phyloP scores from a whole-genome alignment of 30 jellyfish, hydroid and myxozoan genomes.

The Cassiopea xamachana region DNA sequence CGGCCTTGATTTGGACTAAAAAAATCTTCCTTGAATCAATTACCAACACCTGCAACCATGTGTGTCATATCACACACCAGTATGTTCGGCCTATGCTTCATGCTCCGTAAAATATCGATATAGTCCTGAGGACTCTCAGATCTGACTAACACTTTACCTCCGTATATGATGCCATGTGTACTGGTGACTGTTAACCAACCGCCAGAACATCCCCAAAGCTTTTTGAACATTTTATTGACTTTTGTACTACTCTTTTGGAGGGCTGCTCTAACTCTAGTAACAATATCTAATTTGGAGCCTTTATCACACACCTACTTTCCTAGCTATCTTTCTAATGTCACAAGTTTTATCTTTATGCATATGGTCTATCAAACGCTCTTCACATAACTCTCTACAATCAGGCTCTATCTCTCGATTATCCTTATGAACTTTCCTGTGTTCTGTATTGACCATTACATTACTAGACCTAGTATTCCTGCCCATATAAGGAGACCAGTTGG shows the following conservation, averaged over 20 bases:
- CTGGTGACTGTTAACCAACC: constrained; percentile 71
- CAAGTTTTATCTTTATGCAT: background rate
- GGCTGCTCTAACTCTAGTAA: constrained; percentile 23
- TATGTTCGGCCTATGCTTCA: constrained; percentile 49
- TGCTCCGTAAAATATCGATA: constrained; percentile 33
- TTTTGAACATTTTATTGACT: constrained; percentile 43
- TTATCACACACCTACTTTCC: constrained; percentile 21
- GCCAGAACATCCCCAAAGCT: constrained; percentile 60
- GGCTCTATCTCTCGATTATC: constrained; percentile 24
- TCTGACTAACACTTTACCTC: constrained; percentile 16
- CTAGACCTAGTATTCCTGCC: constrained; percentile 15
- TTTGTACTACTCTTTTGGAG: background rate
- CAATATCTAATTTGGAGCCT: constrained; percentile 58
- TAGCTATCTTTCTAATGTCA: constrained; percentile 26
- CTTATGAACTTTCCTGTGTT: constrained; percentile 28
- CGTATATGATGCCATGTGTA: constrained; percentile 43
- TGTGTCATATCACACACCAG: constrained; percentile 63
- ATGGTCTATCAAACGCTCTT: constrained; percentile 49
- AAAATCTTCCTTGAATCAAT: background rate
- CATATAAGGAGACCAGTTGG: constrained; percentile 56
- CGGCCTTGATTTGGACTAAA: constrained; percentile 58
- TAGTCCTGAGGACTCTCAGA: constrained; percentile 67
- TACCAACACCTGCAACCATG: constrained; percentile 50
- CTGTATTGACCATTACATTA: constrained; percentile 35
- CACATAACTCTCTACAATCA: constrained; percentile 47